A percentile compares a stretch with the other conserved stretches of the same genome.
These are phyloP conservation scores for Habrosyne pyritoides DNA, from an alignment of 2,888 invertebrate genomes.

Conservation along the genomic window DNA sequence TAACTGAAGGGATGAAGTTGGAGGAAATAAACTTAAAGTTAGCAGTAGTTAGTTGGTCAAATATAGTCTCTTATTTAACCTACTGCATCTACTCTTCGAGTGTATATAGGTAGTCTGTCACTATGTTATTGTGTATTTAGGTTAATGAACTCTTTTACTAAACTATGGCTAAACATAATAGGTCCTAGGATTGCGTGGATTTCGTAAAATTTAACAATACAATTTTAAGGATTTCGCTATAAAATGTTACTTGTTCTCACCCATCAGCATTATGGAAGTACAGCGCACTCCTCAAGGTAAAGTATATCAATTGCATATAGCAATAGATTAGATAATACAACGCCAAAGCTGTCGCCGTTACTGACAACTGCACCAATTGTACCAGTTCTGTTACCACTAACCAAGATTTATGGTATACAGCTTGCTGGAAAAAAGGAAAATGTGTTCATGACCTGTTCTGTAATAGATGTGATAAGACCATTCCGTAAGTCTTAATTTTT, in stretches of 20 bases:
- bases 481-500: too few species aligned
- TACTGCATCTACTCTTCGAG: too few species aligned
- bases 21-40: too few species aligned
- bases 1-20: too few species aligned
- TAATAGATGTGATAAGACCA: not conserved
- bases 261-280: constrained; percentile 75
- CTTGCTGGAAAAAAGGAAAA: not conserved
- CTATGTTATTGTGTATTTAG: too few species aligned
- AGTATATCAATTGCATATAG: constrained; percentile 75
- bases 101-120: too few species aligned
- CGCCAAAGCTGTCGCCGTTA: constrained; percentile 66
- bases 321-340: constrained; percentile 74
- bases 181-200: too few species aligned
- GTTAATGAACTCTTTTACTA: too few species aligned
- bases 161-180: too few species aligned
- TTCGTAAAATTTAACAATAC: too few species aligned
- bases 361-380: constrained; percentile 61
- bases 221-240: not conserved
- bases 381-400: constrained; percentile 50
- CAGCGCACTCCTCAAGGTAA: constrained; percentile 58
- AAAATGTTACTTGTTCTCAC: constrained; percentile 37
- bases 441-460: not conserved
- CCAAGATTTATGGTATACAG: constrained; percentile 29
- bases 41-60: too few species aligned
- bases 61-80: too few species aligned